phyloP scores from a whole-genome alignment of 2,888 invertebrate genomes.

The Eupelmus urozonus region DNA sequence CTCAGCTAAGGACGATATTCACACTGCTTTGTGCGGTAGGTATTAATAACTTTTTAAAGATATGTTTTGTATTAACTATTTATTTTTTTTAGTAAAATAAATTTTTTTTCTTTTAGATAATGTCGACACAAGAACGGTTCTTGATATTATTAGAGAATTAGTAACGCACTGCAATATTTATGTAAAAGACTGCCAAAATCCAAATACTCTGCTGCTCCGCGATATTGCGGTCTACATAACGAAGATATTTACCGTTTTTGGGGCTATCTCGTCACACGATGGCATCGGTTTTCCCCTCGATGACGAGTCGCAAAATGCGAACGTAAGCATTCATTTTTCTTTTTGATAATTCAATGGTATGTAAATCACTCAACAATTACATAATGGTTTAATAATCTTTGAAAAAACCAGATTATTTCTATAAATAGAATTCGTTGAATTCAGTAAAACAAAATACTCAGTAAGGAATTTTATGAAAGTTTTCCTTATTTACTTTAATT shows the following conservation, averaged over 20 bases:
- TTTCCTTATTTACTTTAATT: too few species aligned
- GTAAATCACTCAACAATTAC: not conserved
- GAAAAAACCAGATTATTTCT: too few species aligned
- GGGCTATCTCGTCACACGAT: constrained; percentile 83
- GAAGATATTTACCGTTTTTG: constrained; percentile 87
- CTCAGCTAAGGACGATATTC: constrained; percentile 83
- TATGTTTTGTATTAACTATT: too few species aligned
- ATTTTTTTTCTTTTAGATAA: constrained; percentile 91
- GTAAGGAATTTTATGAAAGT: too few species aligned
- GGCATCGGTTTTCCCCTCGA: constrained; percentile 87
- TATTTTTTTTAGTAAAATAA: not conserved
- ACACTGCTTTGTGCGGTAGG: constrained; percentile 91
- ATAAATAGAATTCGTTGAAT: too few species aligned
- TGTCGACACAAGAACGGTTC: constrained; percentile 92
- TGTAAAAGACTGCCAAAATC: constrained; percentile 82
- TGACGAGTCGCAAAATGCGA: constrained; percentile 73
- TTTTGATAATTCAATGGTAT: too few species aligned
- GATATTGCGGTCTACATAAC: constrained; percentile 92
- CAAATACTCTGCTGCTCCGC: constrained; percentile 85
- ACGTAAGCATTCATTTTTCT: constrained; percentile 75
- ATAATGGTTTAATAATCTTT: too few species aligned
- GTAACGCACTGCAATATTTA: constrained; percentile 93
- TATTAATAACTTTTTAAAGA: constrained; percentile 11
- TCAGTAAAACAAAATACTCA: too few species aligned
- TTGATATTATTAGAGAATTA: constrained; percentile 91